Evolutionary conservation across 2,797 vertebrate genomes (phyloP).

Genomic region (Ara ararauna): DNA sequence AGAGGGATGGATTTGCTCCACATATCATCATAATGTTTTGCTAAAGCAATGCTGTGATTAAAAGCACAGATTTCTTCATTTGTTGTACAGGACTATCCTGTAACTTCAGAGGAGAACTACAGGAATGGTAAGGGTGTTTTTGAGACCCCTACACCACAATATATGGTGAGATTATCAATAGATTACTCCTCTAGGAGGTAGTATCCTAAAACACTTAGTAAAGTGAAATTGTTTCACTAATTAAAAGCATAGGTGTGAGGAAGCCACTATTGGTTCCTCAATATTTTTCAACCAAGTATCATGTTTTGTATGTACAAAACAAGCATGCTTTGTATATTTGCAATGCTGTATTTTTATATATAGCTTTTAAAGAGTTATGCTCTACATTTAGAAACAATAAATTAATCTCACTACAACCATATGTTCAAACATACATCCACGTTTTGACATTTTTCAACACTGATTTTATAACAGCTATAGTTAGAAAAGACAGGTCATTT

Average conservation of each 20-base stretch:
- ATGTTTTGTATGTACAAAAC: not conserved
- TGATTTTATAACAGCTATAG: not conserved
- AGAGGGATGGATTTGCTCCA: not conserved
- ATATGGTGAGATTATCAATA: not conserved
- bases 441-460: not conserved
- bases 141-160: not conserved
- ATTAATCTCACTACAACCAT: not conserved
- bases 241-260: not conserved
- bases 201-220: not conserved
- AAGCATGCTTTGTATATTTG: not conserved
- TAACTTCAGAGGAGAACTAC: not conserved
- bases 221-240: not conserved
- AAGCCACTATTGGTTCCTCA: not conserved
- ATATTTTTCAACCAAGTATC: not conserved
- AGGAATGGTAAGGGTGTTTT: not conserved
- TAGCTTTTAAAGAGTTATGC: not conserved
- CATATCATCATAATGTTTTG: not conserved
- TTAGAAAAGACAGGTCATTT: constrained; percentile 51
- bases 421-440: not conserved
- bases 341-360: not conserved
- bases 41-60: not conserved
- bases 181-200: not conserved
- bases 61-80: not conserved
- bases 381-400: not conserved
- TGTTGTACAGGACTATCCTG: not conserved